Percentiles rank a stretch among this genome's conserved stretches.
These are phyloP conservation scores for Pseudomyrmex sp. DNA, from an alignment of 1,140 invertebrate genomes.

Conservation along the genomic window DNA sequence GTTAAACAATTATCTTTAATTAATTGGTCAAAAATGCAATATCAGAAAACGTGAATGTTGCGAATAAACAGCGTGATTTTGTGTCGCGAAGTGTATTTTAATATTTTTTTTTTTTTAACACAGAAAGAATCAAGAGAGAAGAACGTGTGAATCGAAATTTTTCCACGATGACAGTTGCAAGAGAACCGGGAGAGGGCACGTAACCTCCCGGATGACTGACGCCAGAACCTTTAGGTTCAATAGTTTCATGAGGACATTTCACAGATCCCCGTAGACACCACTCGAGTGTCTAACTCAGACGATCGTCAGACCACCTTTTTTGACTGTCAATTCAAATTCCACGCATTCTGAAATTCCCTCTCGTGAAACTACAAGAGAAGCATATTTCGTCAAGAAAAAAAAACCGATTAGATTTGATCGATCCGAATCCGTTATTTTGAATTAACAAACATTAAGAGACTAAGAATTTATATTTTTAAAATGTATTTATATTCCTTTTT, in stretches of 20 bases:
- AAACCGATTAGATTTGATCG: neutral
- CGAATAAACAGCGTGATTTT: neutral
- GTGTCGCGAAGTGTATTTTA: neutral
- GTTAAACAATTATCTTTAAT: conserved; percentile 3
- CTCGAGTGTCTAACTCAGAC: conserved; percentile 23
- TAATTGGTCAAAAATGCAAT: neutral
- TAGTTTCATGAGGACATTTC: conserved; percentile 23
- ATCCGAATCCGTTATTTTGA: neutral
- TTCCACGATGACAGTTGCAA: conserved; percentile 6
- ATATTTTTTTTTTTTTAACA: neutral
- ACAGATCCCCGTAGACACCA: conserved; percentile 15
- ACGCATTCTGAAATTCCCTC: neutral
- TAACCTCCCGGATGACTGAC: conserved; percentile 4
- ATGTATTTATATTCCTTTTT: neutral
- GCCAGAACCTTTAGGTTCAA: neutral
- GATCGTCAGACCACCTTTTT: conserved; percentile 25
- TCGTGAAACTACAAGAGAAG: neutral
- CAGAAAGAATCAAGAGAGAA: neutral
- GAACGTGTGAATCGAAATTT: neutral
- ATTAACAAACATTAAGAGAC: neutral
- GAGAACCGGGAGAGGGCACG: neutral
- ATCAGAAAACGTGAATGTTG: neutral
- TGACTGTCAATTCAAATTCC: neutral
- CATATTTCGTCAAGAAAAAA: too few relatives aligned
- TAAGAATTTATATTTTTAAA: neutral